Percentiles rank a stretch among this genome's conserved stretches.
These are phyloP conservation scores for Ceratina australensis DNA, from an alignment of 1,140 invertebrate genomes.

Conservation along the genomic window DNA sequence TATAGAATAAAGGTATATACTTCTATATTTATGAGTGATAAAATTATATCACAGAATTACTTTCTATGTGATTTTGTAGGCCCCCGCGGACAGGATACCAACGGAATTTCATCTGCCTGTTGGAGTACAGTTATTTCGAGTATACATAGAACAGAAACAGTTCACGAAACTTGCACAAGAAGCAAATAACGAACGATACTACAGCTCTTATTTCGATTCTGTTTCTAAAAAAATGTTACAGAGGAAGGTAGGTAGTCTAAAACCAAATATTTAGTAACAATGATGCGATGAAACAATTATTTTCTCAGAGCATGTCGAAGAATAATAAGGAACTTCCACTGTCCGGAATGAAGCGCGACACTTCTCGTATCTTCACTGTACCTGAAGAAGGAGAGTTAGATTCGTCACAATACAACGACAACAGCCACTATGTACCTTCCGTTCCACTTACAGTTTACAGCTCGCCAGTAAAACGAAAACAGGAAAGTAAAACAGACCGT, in stretches of 20 bases:
- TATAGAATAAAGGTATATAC: slow-evolving; percentile 85
- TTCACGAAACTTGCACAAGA: slow-evolving; percentile 76
- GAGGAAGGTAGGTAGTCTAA: slow-evolving; percentile 65
- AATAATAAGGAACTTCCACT: slow-evolving; percentile 72
- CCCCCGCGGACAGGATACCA: slow-evolving; percentile 84
- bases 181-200: slow-evolving; percentile 67
- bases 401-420: slow-evolving; percentile 70
- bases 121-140: slow-evolving; percentile 88
- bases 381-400: slow-evolving; percentile 85
- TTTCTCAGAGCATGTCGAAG: slow-evolving; percentile 64
- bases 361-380: slow-evolving; percentile 88
- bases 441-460: slow-evolving; percentile 64
- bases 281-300: slow-evolving; percentile 23
- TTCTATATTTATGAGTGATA: neutral
- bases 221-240: slow-evolving; percentile 59
- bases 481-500: slow-evolving; percentile 68
- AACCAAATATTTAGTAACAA: neutral
- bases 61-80: slow-evolving; percentile 69
- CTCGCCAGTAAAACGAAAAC: slow-evolving; percentile 71
- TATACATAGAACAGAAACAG: slow-evolving; percentile 85
- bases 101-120: slow-evolving; percentile 86
- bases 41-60: neutral
- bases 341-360: slow-evolving; percentile 85
- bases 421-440: slow-evolving; percentile 67
- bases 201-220: slow-evolving; percentile 64